Conservation (phyloP, 2,797 vertebrate species). For the Lutjanus argentimaculatus region DNA sequence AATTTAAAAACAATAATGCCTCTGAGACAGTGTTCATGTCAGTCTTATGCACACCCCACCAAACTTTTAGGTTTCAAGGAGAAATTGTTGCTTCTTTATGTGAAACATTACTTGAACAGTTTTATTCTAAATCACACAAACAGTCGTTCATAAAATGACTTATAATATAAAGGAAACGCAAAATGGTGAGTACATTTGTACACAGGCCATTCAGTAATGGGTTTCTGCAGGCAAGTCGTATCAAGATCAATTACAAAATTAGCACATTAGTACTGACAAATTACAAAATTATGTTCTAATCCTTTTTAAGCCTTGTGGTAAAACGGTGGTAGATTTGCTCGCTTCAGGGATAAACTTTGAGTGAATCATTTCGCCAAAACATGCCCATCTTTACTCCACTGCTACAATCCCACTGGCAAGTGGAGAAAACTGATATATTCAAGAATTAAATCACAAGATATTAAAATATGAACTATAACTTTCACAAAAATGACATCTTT, state of each 20-base stretch:
- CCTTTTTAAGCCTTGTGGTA: slow-evolving; percentile 66
- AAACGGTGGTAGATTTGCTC: slow-evolving; percentile 54
- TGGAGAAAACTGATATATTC: slow-evolving; percentile 28
- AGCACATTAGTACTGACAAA: slow-evolving; percentile 67
- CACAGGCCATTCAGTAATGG: slow-evolving; percentile 57
- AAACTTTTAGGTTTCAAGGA: not conserved
- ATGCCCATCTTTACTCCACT: slow-evolving; percentile 29
- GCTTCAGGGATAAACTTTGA: slow-evolving; percentile 63
- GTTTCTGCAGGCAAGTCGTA: slow-evolving; percentile 67
- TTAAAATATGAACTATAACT: slow-evolving; percentile 12
- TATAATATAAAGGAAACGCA: slow-evolving; percentile 35
- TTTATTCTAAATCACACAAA: slow-evolving; percentile 31
- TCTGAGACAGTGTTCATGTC: too few species aligned
- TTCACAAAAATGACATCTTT: not conserved
- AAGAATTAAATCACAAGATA: slow-evolving; percentile 40
- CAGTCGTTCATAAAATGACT: slow-evolving; percentile 33
- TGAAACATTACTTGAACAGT: slow-evolving; percentile 2
- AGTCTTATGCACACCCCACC: too few species aligned
- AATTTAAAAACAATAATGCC: not conserved
- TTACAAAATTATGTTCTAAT: slow-evolving; percentile 67
- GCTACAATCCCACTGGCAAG: slow-evolving; percentile 27
- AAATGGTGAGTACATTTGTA: slow-evolving; percentile 41
- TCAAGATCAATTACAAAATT: slow-evolving; percentile 75
- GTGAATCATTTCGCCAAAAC: slow-evolving; percentile 41
- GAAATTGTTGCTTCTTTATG: slow-evolving; percentile 20